Base-by-base conservation (phyloP, 1,140 invertebrate genomes). In the Pantala flavescens region DNA sequence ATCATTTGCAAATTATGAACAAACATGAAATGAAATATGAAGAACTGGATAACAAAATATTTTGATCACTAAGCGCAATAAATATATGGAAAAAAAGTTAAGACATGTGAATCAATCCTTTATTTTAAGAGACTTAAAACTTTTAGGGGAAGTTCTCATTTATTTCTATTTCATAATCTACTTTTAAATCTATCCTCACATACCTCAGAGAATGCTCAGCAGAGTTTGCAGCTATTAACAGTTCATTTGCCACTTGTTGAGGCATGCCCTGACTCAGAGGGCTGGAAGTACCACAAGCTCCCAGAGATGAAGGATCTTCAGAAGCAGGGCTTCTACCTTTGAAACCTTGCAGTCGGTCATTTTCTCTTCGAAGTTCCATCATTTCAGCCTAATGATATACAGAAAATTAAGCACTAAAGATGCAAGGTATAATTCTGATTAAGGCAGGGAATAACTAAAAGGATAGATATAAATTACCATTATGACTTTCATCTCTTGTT, bases 151-250 rank as follows among this genome's bases (percentile, higher is more conserved):
- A n/a, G n/a, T n/a, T n/a, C n/a, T n/a, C n/a, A n/a, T n/a, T n/a
- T n/a, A n/a, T n/a, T n/a, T n/a, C n/a, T n/a, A n/a, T n/a, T 36
- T 5, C 28, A 36, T 36, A 36, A 36, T 36, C 9, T 36, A 2
- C 28, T 36, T 5, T 36, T 2, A 36, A 5, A 36, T 36, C 28
- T 36, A 36, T 36, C 28, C 9, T 36, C 12, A 74, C 73, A 78
- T 81, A 89, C 88, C 88, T 88, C 9, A 90, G 80, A 23, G 88
- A 89, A 42, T 85, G 82, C 81, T 90, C 88, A 21, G 89, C 89
- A 70, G 86, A 86, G 74, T 85, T 85, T 43, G 89, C 89, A 72
- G 89, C 88, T 70, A 82, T 80, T 75, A 85, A 82, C 71, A 90
- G 80, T 78, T 90, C 88, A 74, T 84, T 79, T 63, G 85, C 85